Percentiles rank a stretch among this genome's conserved stretches.
phyloP scores from a whole-genome alignment of 2,113 vertebrate genomes.

The Marcusenius ussheri region DNA sequence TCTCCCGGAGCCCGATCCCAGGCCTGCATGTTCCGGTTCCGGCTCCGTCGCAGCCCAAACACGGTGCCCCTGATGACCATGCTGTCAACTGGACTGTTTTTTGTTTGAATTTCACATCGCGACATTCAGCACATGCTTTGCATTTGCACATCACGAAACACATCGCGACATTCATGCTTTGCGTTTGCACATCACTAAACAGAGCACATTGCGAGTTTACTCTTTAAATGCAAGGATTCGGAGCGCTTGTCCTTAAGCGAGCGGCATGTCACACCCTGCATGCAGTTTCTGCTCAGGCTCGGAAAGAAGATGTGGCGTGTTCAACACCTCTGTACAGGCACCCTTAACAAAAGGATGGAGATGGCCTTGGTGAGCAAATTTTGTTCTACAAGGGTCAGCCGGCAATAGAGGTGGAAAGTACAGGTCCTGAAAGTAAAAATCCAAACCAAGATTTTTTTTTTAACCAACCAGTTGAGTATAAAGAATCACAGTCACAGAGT shows the following conservation, averaged over 20 bases:
- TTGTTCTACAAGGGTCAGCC: background rate
- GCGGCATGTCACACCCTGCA: background rate
- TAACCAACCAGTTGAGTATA: too few relatives aligned
- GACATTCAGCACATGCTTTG: background rate
- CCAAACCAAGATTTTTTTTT: too few relatives aligned
- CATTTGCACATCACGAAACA: background rate
- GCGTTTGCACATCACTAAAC: background rate
- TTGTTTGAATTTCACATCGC: background rate
- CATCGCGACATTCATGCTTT: background rate
- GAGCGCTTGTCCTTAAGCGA: background rate
- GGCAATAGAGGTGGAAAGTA: too few relatives aligned
- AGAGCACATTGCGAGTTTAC: background rate
- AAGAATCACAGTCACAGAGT: too few relatives aligned
- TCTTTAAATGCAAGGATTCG: background rate
- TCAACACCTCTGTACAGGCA: background rate
- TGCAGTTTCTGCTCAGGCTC: background rate
- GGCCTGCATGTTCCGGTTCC: background rate
- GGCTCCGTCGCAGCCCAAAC: too few relatives aligned
- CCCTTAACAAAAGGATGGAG: background rate
- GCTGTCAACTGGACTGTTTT: background rate
- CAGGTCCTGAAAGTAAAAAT: too few relatives aligned
- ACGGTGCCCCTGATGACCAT: too few relatives aligned
- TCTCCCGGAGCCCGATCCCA: background rate
- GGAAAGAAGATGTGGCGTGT: background rate
- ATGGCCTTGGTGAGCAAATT: background rate